These are phyloP conservation scores for Branchellion lobata DNA, from an alignment of 2,888 invertebrate genomes.

Conservation along the genomic window DNA sequence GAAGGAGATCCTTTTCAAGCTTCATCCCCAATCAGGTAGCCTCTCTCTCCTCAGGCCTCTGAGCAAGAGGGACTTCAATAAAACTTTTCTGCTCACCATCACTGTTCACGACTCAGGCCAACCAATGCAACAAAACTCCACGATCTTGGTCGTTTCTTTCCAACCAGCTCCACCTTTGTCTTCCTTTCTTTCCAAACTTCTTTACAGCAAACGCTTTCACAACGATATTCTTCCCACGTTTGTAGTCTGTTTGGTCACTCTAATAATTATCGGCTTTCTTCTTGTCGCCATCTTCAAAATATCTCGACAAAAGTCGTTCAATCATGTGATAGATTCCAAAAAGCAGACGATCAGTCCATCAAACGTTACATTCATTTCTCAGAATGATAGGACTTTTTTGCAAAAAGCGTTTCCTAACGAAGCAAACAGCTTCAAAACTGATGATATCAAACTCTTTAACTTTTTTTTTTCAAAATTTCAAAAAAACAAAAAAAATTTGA, in stretches of 20 bases:
- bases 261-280: conserved; percentile 41
- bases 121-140: conserved; percentile 35
- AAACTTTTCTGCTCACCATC: conserved; percentile 44
- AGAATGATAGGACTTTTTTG: background rate
- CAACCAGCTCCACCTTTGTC: conserved; percentile 2
- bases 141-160: conserved; percentile 39
- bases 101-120: conserved; percentile 46
- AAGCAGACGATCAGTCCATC: background rate
- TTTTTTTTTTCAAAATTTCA: too few species aligned
- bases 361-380: background rate
- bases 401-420: background rate
- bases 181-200: conserved; percentile 28
- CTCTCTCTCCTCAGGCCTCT: conserved; percentile 34
- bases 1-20: conserved; percentile 45
- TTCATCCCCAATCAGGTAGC: conserved; percentile 47
- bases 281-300: conserved; percentile 41
- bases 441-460: too few species aligned
- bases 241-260: conserved; percentile 35
- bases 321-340: background rate
- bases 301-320: conserved; percentile 33
- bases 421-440: background rate
- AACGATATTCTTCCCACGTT: conserved; percentile 32
- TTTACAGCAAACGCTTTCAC: conserved; percentile 38
- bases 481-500: background rate
- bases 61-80: background rate